A percentile compares a stretch with the other conserved stretches of the same genome.
Conservation (phyloP, 2,113 vertebrate genomes). For the Saccopteryx bilineata region DNA sequence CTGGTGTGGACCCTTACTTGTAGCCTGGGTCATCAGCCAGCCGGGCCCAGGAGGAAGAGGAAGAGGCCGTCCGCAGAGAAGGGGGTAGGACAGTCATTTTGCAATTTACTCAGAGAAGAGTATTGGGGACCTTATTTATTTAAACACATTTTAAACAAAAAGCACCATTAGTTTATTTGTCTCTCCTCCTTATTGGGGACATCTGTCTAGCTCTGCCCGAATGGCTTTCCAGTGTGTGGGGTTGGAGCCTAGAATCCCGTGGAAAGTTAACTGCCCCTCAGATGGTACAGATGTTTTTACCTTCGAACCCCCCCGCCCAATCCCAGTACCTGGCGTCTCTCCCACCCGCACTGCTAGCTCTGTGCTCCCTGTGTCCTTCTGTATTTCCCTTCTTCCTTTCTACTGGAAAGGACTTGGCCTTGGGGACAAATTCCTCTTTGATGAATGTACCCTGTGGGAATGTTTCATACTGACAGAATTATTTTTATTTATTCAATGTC, state of each 20-base stretch:
- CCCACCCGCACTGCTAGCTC: background rate
- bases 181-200: background rate
- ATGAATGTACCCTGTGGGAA: constrained; percentile 86
- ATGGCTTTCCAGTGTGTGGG: background rate
- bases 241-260: background rate
- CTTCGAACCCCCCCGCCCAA: background rate
- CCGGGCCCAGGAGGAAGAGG: background rate
- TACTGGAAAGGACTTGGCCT: constrained; percentile 62
- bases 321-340: background rate
- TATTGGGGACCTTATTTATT: constrained; percentile 71
- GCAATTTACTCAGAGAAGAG: constrained; percentile 25
- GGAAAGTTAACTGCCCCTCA: background rate
- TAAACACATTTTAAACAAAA: constrained; percentile 20
- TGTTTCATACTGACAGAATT: constrained; percentile 85
- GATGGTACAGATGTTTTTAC: constrained; percentile 28
- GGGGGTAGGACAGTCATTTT: background rate
- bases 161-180: constrained; percentile 60
- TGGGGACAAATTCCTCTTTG: constrained; percentile 75
- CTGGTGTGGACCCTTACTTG: background rate
- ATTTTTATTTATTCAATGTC: constrained; percentile 86
- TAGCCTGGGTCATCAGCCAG: background rate
- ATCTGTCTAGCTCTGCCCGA: background rate
- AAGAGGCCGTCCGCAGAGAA: background rate
- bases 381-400: constrained; percentile 55
- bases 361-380: background rate